Evolutionary conservation across 1,140 invertebrate species (phyloP).

Genomic region (Lepidotrigona ventralis): DNA sequence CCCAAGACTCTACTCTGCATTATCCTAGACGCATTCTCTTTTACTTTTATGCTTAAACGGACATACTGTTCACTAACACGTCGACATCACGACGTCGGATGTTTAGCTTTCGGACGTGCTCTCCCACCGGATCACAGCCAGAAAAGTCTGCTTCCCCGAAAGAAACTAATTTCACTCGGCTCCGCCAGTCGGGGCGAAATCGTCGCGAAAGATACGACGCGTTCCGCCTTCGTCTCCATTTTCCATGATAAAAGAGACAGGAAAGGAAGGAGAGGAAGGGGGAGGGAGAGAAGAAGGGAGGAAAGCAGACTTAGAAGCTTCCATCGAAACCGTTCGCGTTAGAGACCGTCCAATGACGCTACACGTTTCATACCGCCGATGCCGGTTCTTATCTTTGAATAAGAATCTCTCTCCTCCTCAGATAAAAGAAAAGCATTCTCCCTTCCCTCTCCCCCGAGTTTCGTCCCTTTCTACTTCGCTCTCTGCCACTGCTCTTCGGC

Average conservation of each 20-base stretch:
- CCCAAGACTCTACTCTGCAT: too few relatives aligned
- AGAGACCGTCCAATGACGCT: constrained; percentile 10
- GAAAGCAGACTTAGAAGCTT: constrained; percentile 11
- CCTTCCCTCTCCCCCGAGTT: background rate
- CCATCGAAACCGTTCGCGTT: constrained; percentile 25
- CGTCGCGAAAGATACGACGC: background rate
- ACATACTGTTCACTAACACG: too few relatives aligned
- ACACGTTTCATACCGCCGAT: constrained; percentile 8
- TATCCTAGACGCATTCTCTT: too few relatives aligned
- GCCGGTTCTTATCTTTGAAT: constrained; percentile 14
- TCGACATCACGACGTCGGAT: too few relatives aligned
- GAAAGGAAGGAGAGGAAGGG: too few relatives aligned
- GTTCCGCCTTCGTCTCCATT: background rate
- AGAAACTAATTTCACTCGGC: constrained; percentile 34
- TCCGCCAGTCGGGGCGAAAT: background rate
- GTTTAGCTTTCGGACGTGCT: background rate
- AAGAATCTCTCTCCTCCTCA: constrained; percentile 23
- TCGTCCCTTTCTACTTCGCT: background rate
- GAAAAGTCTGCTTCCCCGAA: background rate
- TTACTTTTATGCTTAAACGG: too few relatives aligned
- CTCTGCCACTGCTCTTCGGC: background rate
- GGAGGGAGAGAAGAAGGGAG: background rate
- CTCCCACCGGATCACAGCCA: too few relatives aligned
- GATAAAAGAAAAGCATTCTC: background rate
- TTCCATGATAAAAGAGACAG: constrained; percentile 19